Evolutionary conservation across 2,888 invertebrate genomes (phyloP), one percentile per base, ranked within the genome.

Genomic region (Acleris literana): DNA sequence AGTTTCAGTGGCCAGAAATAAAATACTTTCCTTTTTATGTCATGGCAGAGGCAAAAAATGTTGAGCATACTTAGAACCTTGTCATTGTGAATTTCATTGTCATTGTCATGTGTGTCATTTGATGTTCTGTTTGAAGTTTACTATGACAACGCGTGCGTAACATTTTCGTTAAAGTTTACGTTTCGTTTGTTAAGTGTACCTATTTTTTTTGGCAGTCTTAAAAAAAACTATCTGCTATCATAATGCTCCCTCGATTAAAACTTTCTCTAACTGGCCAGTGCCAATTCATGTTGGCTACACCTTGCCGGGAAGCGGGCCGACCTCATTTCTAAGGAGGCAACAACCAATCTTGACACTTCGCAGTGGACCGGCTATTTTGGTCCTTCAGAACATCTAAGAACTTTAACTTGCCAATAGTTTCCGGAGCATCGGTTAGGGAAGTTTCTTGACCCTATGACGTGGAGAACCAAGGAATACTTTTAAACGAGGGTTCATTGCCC

Each of bases 321-420:
- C 80, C 85, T 80, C 83, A 83, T 85, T 86, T 84, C 74, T 70
- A 5, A 55, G 74, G 84, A 83, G 84, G 84, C 85, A 86, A 84
- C 80, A 84, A 84, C 85, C 76, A 75, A 83, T 84, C 85, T 85
- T 86, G 86, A 85, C 86, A 85, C 85, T 81, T 76, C 75, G 70
- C 74, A 69, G 84, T 86, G 80, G 84, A 84, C 80, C 85, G 81
- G 83, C 82, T 86, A 85, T 85, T 86, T 85, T 79, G 46, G 79
- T 74, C 73, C 73, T 75, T 76, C 84, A 85, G 84, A 84, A 85
- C 83, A 83, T 81, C 79, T 77, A 75, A 77, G 76, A 77, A 83
- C 81, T 79, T 82, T 79, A 77, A 76, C 49, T 61, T 56, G 65
- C 51, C 59, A 59, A 64, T 60, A 46, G 64, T 25, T 59, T 60